These are phyloP conservation scores for Thinocorus orbignyianus DNA, from an alignment of 2,113 vertebrate genomes.

Conservation along the genomic window DNA sequence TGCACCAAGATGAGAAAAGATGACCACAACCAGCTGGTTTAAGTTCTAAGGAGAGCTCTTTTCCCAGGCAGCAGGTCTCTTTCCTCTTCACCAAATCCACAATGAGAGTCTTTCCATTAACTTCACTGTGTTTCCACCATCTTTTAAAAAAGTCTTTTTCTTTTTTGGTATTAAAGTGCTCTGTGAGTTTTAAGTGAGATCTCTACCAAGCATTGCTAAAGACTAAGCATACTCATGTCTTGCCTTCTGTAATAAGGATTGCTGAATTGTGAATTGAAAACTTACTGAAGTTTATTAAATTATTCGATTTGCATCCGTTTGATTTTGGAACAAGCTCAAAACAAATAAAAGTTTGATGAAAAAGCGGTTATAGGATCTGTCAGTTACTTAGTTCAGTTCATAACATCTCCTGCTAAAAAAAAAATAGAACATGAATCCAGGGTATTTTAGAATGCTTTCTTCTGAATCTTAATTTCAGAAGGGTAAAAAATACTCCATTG, in stretches of 20 bases:
- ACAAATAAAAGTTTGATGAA: background rate
- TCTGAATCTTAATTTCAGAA: background rate
- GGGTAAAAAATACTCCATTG: background rate
- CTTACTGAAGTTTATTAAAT: background rate
- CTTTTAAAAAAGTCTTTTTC: background rate
- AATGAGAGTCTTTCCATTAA: background rate
- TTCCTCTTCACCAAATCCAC: background rate
- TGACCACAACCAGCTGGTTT: background rate
- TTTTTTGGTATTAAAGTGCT: background rate
- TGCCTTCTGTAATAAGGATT: background rate
- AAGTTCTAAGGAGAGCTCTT: background rate
- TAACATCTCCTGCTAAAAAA: background rate
- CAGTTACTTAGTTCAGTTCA: background rate
- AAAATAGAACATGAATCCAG: background rate
- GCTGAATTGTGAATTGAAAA: background rate
- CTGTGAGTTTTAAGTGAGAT: background rate
- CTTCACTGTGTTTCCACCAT: background rate
- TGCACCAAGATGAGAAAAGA: background rate
- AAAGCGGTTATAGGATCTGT: background rate
- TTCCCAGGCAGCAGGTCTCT: background rate
- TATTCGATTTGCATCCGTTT: background rate
- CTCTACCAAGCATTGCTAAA: background rate
- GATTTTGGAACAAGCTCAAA: background rate
- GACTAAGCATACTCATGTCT: background rate
- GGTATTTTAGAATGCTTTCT: background rate